Evolutionary conservation across 2,888 invertebrate genomes (phyloP), one percentile per base, ranked within the genome.

Genomic region (Labia minor): DNA sequence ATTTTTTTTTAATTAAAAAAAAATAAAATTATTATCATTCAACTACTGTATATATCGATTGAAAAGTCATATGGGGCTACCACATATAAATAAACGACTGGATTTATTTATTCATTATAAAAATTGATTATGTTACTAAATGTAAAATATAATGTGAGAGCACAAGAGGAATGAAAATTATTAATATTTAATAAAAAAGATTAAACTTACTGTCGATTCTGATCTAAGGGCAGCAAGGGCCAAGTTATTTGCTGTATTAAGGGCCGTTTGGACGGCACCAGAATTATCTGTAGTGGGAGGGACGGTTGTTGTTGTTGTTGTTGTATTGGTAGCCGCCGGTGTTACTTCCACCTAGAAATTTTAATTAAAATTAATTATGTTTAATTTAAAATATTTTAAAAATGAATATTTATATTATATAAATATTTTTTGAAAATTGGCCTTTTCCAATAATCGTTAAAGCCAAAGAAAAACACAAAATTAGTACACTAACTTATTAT

Each of bases 191-290:
- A n/a, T n/a, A n/a, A n/a, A n/a, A n/a, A n/a, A n/a, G 26, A 26
- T 6, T 26, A 26, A 26, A 16, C 49, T n/a, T 49, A 49, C 49
- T 81, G 72, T 67, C 76, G 75, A 64, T 72, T 72, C 62, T 68
- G 71, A 19, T 70, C 69, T 67, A 11, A 70, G 66, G 14, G 70
- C 68, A 18, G 70, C 70, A 16, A 68, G 64, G 16, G 69, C 71
- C 61, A 69, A 65, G 49, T 69, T 64, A 66, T 69, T 68, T 37
- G 67, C 70, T 68, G 70, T 67, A 64, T 63, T 67, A 66, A 68
- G 65, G 37, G 65, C 70, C 61, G 69, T 66, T 63, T 68, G 70
- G 26, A 70, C 69, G 65, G 74, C 75, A 75, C 78, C 77, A 16
- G 49, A 49, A 49, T 11, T 16, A 11, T 49, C 49, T 2, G 49